Evolutionary conservation across 2,113 vertebrate genomes (phyloP).

Genomic region (Junco hyemalis): DNA sequence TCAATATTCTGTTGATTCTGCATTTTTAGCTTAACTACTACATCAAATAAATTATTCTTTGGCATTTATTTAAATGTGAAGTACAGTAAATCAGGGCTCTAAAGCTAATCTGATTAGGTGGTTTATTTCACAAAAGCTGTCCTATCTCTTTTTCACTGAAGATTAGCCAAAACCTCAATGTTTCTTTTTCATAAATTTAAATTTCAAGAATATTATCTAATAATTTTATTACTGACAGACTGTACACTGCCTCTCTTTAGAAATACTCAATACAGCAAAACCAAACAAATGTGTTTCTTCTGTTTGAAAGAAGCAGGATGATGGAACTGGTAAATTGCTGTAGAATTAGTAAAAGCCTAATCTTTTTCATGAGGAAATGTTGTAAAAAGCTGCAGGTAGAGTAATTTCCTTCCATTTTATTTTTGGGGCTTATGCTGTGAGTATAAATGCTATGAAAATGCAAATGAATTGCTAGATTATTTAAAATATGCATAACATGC

Average conservation of each 20-base stretch:
- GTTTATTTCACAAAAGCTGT: constrained; percentile 24
- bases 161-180: background rate
- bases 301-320: background rate
- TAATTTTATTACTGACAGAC: background rate
- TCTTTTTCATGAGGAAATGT: background rate
- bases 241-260: background rate
- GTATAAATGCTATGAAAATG: constrained; percentile 18
- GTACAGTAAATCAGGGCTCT: constrained; percentile 52
- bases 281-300: background rate
- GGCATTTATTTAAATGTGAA: constrained; percentile 26
- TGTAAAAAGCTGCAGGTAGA: constrained; percentile 21
- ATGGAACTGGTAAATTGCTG: background rate
- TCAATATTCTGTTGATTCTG: constrained; percentile 50
- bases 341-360: constrained; percentile 32
- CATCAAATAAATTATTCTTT: constrained; percentile 30
- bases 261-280: background rate
- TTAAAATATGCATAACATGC: background rate
- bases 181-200: constrained; percentile 9
- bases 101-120: constrained; percentile 62
- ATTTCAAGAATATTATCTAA: constrained; percentile 17
- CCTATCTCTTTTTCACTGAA: background rate
- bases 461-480: background rate
- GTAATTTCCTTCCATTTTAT: constrained; percentile 8
- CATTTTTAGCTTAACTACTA: constrained; percentile 52
- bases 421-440: background rate